Base-by-base conservation (phyloP, 2,888 invertebrate genomes). In the Azorinus chamasolen region DNA sequence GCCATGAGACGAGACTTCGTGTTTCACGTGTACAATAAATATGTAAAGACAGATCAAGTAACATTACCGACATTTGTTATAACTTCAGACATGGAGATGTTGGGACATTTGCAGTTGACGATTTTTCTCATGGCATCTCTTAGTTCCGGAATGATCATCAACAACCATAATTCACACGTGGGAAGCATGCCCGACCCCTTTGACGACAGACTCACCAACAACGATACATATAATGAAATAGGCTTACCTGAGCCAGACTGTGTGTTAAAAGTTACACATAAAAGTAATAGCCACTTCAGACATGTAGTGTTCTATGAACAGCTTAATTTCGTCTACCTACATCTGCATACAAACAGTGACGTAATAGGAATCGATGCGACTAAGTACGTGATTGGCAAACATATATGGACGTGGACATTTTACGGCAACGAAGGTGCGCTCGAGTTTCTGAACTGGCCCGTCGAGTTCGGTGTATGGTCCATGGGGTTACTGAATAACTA, bases 391-490 rank as follows among this genome's bases (percentile, higher is more conserved):
- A 65, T 79, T 41, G 74, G 58, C 43, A 54, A 48, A 18, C 25
- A 41, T 8, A 48, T 62, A 1, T 84, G 84, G 84, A 61, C 73
- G 0, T 84, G 84, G 84, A 82, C 84, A 10, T 82, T 63, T 45
- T 57, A 50, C 12, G 82, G 82, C 5, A 39, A 64, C 3, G 48
- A 51, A 39, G 80, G 80, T 1, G 77, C 79, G 3, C 41, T 69
- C 10, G 73, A 79, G 50, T 78, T 65, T 64, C 66, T 84, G 2
- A 51, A 58, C 5, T 84, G 83, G 83, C 83, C 83, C 6, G 61
- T 66, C 14, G 79, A 81, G 48, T 84, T 79, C 46, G 61, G 69
- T 0, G 68, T 79, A 12, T 84, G 84, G 84, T 84, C 84, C 2
- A 48, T 84, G 39, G 82, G 79, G 2, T 59, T 83, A 1, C 55